Evolutionary conservation across 2,797 vertebrate genomes (phyloP), one percentile per base, ranked within the genome.

Genomic region (Pseudomugil gertrudae): DNA sequence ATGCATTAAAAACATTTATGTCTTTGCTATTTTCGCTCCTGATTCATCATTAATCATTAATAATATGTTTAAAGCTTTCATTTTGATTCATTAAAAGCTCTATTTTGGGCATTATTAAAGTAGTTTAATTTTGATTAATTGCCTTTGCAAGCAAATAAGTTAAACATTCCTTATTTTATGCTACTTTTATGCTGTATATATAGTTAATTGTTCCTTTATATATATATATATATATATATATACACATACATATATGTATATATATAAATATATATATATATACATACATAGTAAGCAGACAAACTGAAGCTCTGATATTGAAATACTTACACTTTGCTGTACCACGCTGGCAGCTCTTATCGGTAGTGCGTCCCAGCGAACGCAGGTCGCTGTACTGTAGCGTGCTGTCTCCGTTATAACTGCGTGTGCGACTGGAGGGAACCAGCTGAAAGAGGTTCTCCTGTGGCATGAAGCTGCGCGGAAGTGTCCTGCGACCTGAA

Each of bases 381-480:
- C 93, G 90, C 73, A 93, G 89, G 71, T 96, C 95, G 0, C 93
- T 89, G 1, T 94, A 95, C 76, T 94, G 93, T 78, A 95, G 61
- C 3, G 94, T 92, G 53, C 89, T 93, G 84, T 96, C 96, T 38
- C 95, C 95, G 0, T 93, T 96, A 36, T 95, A 95, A 61, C 96
- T 97, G 79, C 95, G 95, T 0, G 95, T 96, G 57, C 96, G 91
- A 84, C 95, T 96, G 62, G 95, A 95, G 4, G 95, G 95, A 75
- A 96, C 94, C 35, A 96, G 91, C 90, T 96, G 96, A 63, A 97
- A 96, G 62, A 95, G 90, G 84, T 95, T 96, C 87, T 97, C 96
- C 73, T 95, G 95, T 1, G 93, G 95, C 89, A 95, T 94, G 60
- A 96, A 98, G 86, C 96, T 97, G 74, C 96, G 94, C 0, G 96